These are phyloP conservation scores for Syngnathus acus DNA, from an alignment of 2,797 vertebrate genomes.

Conservation along the genomic window DNA sequence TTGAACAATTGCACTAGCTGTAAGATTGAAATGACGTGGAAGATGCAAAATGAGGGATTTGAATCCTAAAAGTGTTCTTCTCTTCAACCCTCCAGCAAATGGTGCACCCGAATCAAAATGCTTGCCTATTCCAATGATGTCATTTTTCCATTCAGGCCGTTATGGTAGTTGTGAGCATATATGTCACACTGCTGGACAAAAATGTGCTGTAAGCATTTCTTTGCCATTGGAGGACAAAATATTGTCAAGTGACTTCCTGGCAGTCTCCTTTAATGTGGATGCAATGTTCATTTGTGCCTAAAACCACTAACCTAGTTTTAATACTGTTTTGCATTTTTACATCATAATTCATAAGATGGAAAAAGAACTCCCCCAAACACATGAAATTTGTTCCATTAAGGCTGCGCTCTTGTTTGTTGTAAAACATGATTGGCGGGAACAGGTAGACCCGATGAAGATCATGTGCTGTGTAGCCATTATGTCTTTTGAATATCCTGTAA, in stretches of 20 bases:
- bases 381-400: not conserved
- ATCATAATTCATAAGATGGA: not conserved
- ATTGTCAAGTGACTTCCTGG: not conserved
- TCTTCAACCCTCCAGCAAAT: not conserved
- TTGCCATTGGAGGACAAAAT: not conserved
- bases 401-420: not conserved
- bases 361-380: not conserved
- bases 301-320: conserved; percentile 13
- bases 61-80: not conserved
- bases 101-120: not conserved
- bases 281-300: conserved; percentile 59
- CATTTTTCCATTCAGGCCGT: not conserved
- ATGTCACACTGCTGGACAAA: not conserved
- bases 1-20: conserved; percentile 6
- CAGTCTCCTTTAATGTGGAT: conserved; percentile 48
- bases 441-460: not conserved
- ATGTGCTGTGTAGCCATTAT: not conserved
- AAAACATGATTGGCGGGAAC: not conserved
- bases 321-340: conserved; percentile 14
- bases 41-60: not conserved
- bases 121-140: not conserved
- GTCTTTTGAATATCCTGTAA: not conserved
- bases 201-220: not conserved
- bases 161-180: not conserved
- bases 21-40: too few relatives aligned